phyloP scores from a whole-genome alignment of 2,888 invertebrate species.

The Periphyllus acericola region DNA sequence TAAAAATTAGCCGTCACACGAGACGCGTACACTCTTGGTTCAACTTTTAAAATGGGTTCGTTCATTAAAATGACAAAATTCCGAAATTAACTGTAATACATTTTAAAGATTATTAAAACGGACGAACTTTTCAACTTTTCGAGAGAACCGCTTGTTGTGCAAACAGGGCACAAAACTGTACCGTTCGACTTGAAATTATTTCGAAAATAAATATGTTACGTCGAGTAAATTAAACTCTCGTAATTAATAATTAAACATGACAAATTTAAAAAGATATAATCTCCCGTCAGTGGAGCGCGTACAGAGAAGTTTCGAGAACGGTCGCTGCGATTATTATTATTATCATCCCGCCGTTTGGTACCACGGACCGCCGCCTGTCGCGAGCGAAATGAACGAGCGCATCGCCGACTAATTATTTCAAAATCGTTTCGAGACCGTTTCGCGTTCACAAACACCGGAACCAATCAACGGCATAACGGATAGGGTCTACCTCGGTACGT shows the following conservation, averaged over 20 bases:
- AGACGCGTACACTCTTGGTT: slow-evolving; percentile 5
- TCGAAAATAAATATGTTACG: not conserved
- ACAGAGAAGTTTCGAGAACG: not conserved
- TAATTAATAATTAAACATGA: slow-evolving; percentile 31
- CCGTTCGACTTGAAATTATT: slow-evolving; percentile 10
- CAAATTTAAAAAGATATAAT: not conserved
- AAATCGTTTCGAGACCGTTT: too few relatives aligned
- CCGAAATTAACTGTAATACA: slow-evolving; percentile 23
- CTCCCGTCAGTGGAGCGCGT: not conserved
- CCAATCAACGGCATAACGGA: too few relatives aligned
- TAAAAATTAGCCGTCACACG: slow-evolving; percentile 43
- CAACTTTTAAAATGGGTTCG: slow-evolving; percentile 38
- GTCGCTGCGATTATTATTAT: not conserved
- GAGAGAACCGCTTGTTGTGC: not conserved
- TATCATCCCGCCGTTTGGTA: not conserved
- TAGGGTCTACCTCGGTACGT: too few relatives aligned
- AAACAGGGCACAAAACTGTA: not conserved
- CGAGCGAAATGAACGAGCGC: not conserved
- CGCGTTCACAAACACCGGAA: too few relatives aligned
- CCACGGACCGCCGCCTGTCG: not conserved
- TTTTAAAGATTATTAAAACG: slow-evolving; percentile 26
- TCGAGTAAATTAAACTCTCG: not conserved
- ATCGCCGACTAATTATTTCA: not conserved
- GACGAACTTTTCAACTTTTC: slow-evolving; percentile 39
- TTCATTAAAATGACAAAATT: slow-evolving; percentile 49